These are phyloP conservation scores for Pogonomyrmex californicus DNA, from an alignment of 1,140 invertebrate genomes.

Conservation along the genomic window DNA sequence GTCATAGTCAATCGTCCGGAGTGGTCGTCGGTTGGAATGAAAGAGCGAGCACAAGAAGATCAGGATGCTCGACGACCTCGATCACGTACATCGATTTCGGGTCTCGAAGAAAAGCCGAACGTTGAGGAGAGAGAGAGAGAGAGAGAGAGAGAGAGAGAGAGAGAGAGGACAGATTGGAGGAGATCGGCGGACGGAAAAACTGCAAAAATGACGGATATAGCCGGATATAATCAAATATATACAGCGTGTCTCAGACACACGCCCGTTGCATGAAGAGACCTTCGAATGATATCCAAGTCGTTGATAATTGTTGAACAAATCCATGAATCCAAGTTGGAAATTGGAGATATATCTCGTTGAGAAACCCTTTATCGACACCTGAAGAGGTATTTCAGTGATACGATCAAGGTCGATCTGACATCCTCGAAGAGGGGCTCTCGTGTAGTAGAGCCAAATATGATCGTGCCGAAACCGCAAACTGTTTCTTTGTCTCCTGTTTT, in stretches of 20 bases:
- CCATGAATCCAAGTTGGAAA: constrained; percentile 54
- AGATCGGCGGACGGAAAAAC: constrained; percentile 25
- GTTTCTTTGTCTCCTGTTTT: constrained; percentile 53
- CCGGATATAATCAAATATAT: constrained; percentile 46
- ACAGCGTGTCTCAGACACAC: constrained; percentile 13
- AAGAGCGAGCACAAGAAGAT: constrained; percentile 14
- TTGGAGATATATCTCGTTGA: constrained; percentile 59
- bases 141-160: background rate
- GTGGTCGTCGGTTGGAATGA: constrained; percentile 63
- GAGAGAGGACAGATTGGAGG: background rate
- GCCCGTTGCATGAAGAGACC: constrained; percentile 46
- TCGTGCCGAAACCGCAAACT: constrained; percentile 44
- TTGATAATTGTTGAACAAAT: constrained; percentile 53
- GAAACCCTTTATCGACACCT: constrained; percentile 47
- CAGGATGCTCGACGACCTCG: constrained; percentile 47
- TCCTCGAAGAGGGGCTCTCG: constrained; percentile 49
- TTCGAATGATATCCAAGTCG: constrained; percentile 51
- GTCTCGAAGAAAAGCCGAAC: background rate
- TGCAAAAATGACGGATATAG: constrained; percentile 31
- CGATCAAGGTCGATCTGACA: constrained; percentile 46
- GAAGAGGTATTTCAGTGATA: constrained; percentile 47
- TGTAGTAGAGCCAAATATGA: constrained; percentile 42
- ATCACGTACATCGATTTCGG: constrained; percentile 55
- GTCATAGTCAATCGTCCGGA: constrained; percentile 68
- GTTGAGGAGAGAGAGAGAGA: background rate